Conservation (phyloP, 2,888 invertebrate genomes). For the Lasiommata megera region DNA sequence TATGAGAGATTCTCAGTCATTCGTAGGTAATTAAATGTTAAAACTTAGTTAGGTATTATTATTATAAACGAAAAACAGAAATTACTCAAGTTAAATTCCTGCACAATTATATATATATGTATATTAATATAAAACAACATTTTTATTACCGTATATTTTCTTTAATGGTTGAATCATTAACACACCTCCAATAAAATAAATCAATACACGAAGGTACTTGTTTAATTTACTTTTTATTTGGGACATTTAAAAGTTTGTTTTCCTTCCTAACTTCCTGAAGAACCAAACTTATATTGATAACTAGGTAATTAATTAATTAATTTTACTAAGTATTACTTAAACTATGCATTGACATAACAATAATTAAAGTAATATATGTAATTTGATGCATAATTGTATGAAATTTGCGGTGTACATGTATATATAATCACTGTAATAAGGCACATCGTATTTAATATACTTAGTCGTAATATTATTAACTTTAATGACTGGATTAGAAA, state of each 20-base stretch:
- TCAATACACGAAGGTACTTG: too few species aligned
- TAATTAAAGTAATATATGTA: too few species aligned
- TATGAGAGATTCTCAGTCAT: neutral
- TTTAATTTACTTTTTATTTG: too few species aligned
- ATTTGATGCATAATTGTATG: too few species aligned
- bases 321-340: too few species aligned
- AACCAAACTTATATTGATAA: too few species aligned
- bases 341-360: too few species aligned
- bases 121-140: too few species aligned
- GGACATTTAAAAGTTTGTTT: too few species aligned
- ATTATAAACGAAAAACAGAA: neutral
- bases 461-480: neutral
- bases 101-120: neutral
- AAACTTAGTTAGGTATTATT: neutral
- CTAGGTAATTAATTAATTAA: too few species aligned
- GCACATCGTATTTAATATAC: constrained; percentile 12
- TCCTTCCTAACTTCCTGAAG: too few species aligned
- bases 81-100: neutral
- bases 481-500: neutral
- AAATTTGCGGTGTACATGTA: neutral
- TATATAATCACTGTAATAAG: constrained; percentile 12
- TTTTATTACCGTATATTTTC: neutral
- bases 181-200: too few species aligned
- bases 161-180: neutral
- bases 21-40: neutral